Base-by-base conservation (phyloP, 2,888 invertebrate genomes). In the Marronus borbonicus region DNA sequence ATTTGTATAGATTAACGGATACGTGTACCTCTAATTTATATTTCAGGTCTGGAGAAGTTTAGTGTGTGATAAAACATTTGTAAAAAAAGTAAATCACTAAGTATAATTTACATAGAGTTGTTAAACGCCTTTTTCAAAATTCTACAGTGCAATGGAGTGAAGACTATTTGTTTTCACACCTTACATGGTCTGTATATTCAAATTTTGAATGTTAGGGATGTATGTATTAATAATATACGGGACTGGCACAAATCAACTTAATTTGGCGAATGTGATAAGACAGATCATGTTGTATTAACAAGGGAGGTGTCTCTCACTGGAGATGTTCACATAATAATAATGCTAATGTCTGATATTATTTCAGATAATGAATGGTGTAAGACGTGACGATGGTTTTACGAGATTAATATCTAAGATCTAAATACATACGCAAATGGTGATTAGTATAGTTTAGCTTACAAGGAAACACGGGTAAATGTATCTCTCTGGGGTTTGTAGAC, bases 211-310 rank as follows among this genome's bases (percentile, higher is more conserved):
- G n/a, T 50, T 50, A 10, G 14, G n/a, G 17, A 5, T 17, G 52
- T 52, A 24, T 1, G 24, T 24, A 24, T 52, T n/a, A 52, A 58
- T 17, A 55, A 20, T 5, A 58, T 58, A 20, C 4, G 20, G 1
- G 7, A 8, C 1, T 20, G 2, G 24, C n/a, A 20, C 20, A 49
- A 66, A 44, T 66, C 20, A 66, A 39, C 44, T 17, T 12, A 66
- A 66, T 66, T 17, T 66, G 12, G 39, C 44, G 39, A 20, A 66
- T 39, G 44, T 66, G 65, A 39, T 17, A 44, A 66, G 65, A 66
- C 39, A 49, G 39, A 66, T 66, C 65, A 39, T 44, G 65, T 66
- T 66, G 65, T 12, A 44, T 44, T 66, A 66, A 66, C 49, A 66
- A 39, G 65, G 44, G 49, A 36, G 17, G 44, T 44, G 44, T 66